Base-by-base conservation (phyloP, 53 echinoderm and acorn worm species). In the Mesocentrotus franciscanus region DNA sequence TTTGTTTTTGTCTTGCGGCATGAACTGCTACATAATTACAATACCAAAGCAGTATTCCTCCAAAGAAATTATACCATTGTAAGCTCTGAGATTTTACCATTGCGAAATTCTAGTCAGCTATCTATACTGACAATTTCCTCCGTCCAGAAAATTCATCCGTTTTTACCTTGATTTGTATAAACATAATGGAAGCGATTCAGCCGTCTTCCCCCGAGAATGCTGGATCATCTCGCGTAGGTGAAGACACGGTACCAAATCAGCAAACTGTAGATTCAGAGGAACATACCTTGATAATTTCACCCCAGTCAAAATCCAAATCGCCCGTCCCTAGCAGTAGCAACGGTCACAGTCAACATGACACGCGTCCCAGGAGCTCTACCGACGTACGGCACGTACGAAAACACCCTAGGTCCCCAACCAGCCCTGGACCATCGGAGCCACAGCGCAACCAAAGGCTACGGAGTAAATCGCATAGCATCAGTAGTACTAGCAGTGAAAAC, bases 391-490 rank as follows among this genome's bases (percentile, higher is more conserved):
- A 22, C 10, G 29, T 93, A 55, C 72, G 10, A 8, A 26, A 34
- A 5, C 92, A 27, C 0, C 74, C 71, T 24, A 33, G 49, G 15
- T 92, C 92, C 15, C 92, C 92, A 20, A 92, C 70, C 2, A 91
- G 64, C 91, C 39, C 91, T 5, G 91, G 91, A 20, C 35, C 83
- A n/a, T 78, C 83, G 61, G 33, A 94, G 22, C 42, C 87, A 42
- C 66, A 85, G 49, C 95, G 35, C 2, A 60, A 36, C 29, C 85
- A 33, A 30, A 61, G 62, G 55, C 35, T 85, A 1, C 29, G 93
- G 16, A 85, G 85, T 61, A 94, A 85, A 64, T 94, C 95, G 26
- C 87, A 85, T 85, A 94, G 95, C 87, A 61, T 94, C 56, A 85
- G 85, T 85, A 94, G 87, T 64, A 79, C 79, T 60, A 85, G 95